Evolutionary conservation across 1,140 invertebrate genomes (phyloP), one percentile per base, ranked within the genome.

Genomic region (Hylaeus anthracinus): DNA sequence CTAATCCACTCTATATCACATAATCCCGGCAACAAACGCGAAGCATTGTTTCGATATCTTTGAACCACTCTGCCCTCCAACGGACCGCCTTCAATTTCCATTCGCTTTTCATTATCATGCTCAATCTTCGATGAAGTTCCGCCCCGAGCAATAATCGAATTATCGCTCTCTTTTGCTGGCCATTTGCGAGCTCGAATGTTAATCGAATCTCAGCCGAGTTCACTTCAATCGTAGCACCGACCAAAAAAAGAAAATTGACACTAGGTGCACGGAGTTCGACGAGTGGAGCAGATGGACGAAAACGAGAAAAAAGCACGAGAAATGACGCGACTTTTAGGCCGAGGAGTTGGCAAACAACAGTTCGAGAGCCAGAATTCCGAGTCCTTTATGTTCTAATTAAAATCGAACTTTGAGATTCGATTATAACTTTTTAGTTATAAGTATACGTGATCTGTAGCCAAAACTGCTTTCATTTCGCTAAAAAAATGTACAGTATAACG

Each of bases 91-190:
- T 61, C 14, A 72, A 72, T 72, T 72, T 53, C 58, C 66, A 72
- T 72, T 78, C 72, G 56, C 71, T 78, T 77, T 78, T 72, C 55
- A 78, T 78, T 72, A 72, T 72, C 56, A 60, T 12, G 45, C 55
- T 70, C 56, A 53, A 69, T 61, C 51, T 26, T 26, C 55, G 74
- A 37, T 37, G 76, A 63, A 72, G 51, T 72, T 39, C 58, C 45
- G 43, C 12, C 10, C 15, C 15, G 12, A 3, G 37, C 37, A 61
- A 61, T 72, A 72, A 78, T 60, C 76, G 76, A 78, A 78, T 78
- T 70, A 78, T 78, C 67, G 56, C 67, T 63, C 67, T 63, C 58
- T 78, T 60, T 69, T 55, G 45, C 26, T 12, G 58, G 67, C 76
- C 67, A 78, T 72, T 78, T 72, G 58, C 76, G 15, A 63, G 37